A percentile compares a stretch with the other conserved stretches of the same genome.
These are phyloP conservation scores for Geotria australis DNA, from an alignment of 2,797 vertebrate genomes.

Conservation along the genomic window DNA sequence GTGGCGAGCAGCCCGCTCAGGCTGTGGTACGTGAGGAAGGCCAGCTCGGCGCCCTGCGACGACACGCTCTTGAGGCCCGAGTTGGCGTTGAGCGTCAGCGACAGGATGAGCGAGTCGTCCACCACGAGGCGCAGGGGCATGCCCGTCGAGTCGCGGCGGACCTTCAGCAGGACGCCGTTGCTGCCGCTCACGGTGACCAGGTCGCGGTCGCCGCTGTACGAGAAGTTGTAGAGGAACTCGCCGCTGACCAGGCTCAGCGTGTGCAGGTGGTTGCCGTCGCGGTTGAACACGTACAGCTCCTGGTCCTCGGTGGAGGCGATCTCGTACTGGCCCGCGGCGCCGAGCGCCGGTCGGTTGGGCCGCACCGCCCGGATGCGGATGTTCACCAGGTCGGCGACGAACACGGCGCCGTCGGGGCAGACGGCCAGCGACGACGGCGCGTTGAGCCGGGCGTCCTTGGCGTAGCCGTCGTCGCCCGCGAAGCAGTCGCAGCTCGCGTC, in stretches of 20 bases:
- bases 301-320: conserved; percentile 77
- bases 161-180: conserved; percentile 64
- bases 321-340: conserved; percentile 48
- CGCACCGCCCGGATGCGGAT: conserved; percentile 79
- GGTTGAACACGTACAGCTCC: conserved; percentile 78
- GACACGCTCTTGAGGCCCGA: conserved; percentile 68
- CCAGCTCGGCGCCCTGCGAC: conserved; percentile 60
- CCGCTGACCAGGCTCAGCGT: conserved; percentile 81
- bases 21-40: conserved; percentile 78
- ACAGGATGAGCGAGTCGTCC: conserved; percentile 88
- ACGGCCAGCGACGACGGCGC: conserved; percentile 74
- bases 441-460: conserved; percentile 74
- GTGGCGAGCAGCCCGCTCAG: conserved; percentile 78
- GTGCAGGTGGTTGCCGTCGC: conserved; percentile 66
- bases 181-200: conserved; percentile 62
- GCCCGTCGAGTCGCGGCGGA: conserved; percentile 54
- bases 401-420: conserved; percentile 73
- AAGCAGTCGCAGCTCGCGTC: conserved; percentile 98
- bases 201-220: conserved; percentile 79
- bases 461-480: conserved; percentile 83
- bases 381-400: conserved; percentile 86
- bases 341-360: conserved; percentile 52
- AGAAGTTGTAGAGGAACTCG: conserved; percentile 82
- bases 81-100: conserved; percentile 71
- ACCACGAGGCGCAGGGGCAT: conserved; percentile 75